Evolutionary conservation across 37 sponge, comb jelly and placozoan species (phyloP).

Genomic region (Diacarnus erythraeanus): DNA sequence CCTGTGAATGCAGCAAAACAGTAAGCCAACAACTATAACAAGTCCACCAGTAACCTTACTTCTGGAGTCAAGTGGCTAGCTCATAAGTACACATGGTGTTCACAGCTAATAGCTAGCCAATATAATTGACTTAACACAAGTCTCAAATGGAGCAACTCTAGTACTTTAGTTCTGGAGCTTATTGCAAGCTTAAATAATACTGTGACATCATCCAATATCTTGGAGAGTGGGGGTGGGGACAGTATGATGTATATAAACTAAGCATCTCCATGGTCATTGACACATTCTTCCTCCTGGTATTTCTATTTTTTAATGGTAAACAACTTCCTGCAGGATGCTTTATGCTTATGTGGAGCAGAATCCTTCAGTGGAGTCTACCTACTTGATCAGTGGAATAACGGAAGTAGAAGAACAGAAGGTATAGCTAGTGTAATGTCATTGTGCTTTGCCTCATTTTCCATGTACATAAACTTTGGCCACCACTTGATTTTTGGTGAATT

Average conservation of each 20-base stretch:
- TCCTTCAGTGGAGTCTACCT: slow-evolving; percentile 28
- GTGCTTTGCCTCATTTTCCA: too few relatives aligned
- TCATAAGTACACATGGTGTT: too few relatives aligned
- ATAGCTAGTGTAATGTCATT: too few relatives aligned
- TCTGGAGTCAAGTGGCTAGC: too few relatives aligned
- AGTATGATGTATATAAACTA: not conserved
- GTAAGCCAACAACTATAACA: slow-evolving; percentile 30
- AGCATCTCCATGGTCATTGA: not conserved
- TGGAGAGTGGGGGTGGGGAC: not conserved
- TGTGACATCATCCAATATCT: not conserved
- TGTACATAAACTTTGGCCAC: too few relatives aligned
- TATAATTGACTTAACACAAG: too few relatives aligned
- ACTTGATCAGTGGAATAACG: slow-evolving; percentile 40
- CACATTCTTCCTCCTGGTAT: not conserved
- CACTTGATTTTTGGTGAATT: too few relatives aligned
- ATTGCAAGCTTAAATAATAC: not conserved
- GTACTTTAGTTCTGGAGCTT: too few relatives aligned
- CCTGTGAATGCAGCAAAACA: slow-evolving; percentile 75
- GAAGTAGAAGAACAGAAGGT: not conserved
- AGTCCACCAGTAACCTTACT: too few relatives aligned
- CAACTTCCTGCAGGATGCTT: slow-evolving; percentile 44
- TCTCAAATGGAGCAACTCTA: too few relatives aligned
- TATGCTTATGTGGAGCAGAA: slow-evolving; percentile 44
- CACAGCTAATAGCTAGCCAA: too few relatives aligned
- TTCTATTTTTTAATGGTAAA: not conserved